Base-by-base conservation (phyloP, 1,140 invertebrate genomes). In the Antheraea pernyi region DNA sequence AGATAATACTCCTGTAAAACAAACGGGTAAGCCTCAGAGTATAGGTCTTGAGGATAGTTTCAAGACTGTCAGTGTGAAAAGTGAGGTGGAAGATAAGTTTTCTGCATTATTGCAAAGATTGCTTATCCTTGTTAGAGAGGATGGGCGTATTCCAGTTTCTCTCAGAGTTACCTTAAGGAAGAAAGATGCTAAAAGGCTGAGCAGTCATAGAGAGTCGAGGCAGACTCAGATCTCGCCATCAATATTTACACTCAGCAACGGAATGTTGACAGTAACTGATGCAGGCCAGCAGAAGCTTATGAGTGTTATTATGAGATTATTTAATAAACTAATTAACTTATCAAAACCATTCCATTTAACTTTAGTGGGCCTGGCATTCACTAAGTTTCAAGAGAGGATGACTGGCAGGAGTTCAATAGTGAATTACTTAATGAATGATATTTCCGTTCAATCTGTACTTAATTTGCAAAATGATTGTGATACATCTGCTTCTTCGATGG, bases 41-140 rank as follows among this genome's bases (percentile, higher is more conserved):
- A 94, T 97, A 81, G 95, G 96, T 42, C 84, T 97, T 71, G 96
- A 97, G 80, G 96, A 97, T 85, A 94, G 95, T 59, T 96, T 95
- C 83, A 94, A 94, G 75, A 94, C 94, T 66, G 94, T 96, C 19
- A 95, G 94, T 69, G 92, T 95, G 2, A 94, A 95, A 74, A 94
- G 94, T 71, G 96, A 97, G 81, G 95, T 96, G 0, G 94, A 95
- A 79, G 94, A 95, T 7, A 95, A 95, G 77, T 93, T 97, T 73
- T 85, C 93, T 65, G 93, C 94, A 73, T 82, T 97, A 48, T 83
- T 97, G 30, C 93, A 94, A 74, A 93, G 96, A 79, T 85, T 97
- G 22, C 88, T 96, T 59, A 94, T 95, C 66, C 90, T 97, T 69
- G 94, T 96, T 0, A 93, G 93, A 59, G 95, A 96, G 79, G 96